These are phyloP conservation scores for Calidris pugnax DNA, from an alignment of 2,113 vertebrate species.

Conservation along the genomic window DNA sequence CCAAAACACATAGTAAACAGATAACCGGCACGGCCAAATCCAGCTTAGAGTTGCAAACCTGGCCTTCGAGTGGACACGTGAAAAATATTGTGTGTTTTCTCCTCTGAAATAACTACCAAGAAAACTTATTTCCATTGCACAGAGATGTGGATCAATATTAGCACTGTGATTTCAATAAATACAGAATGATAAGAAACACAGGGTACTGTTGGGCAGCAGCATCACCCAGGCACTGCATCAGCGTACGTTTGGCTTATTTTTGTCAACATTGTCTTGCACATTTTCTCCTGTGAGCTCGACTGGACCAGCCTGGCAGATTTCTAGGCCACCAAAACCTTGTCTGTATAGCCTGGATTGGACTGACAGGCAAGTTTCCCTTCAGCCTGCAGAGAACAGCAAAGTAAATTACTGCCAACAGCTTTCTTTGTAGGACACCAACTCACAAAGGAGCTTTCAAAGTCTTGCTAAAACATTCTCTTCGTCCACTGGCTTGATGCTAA, in stretches of 20 bases:
- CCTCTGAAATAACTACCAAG: not conserved
- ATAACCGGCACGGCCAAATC: not conserved
- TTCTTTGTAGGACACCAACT: not conserved
- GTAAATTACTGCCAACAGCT: not conserved
- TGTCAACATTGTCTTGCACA: fast-evolving
- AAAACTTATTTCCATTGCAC: not conserved
- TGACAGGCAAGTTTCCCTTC: not conserved
- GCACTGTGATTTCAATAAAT: not conserved
- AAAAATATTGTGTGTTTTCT: not conserved
- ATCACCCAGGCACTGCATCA: no score
- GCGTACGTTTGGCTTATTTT: not conserved
- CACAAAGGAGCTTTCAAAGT: not conserved
- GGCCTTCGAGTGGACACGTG: not conserved
- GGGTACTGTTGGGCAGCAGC: fast-evolving
- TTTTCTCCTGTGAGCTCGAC: not conserved
- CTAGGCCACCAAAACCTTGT: not conserved
- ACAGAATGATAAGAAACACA: not conserved
- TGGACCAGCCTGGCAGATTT: not conserved
- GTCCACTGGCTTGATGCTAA: not conserved
- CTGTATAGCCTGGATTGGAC: not conserved
- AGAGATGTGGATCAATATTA: not conserved
- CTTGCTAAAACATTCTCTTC: not conserved
- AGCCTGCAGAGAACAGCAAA: not conserved
- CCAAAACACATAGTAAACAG: not conserved
- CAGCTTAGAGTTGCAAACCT: not conserved